Base-by-base conservation (phyloP, 2,888 invertebrate genomes). In the Ectobius pallidus region DNA sequence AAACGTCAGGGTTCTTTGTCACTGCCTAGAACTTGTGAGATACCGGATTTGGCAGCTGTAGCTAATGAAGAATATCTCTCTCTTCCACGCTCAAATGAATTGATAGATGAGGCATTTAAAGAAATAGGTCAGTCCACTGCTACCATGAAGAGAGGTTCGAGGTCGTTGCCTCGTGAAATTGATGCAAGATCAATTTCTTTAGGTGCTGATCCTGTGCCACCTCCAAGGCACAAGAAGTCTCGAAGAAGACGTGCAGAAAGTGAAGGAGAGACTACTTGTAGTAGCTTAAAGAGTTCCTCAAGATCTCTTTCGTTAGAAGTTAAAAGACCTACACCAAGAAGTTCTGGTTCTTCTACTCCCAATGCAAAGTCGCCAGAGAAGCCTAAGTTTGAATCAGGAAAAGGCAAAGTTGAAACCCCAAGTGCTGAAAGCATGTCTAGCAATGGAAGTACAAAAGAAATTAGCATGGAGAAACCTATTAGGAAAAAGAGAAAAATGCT, bases 401-500 rank as follows among this genome's bases (percentile, higher is more conserved):
- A n/a, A 27, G 49, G 20, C 2, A 39, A n/a, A 42, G 34, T 20
- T 30, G 62, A 58, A 7, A 61, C 42, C 25, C 30, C 27, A 27
- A 27, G 32, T 32, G 25, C 18, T 2, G 27, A 6, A 9, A 65
- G 30, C 4, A n/a, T 9, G 3, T 46, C 65, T 44, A 16, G 44
- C 16, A 46, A 27, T 18, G 44, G 27, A 22, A 22, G 1, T 2
- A n/a, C 6, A 2, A 62, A 62, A 62, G 69, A 69, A 20, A 42
- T n/a, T 22, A 49, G 25, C 61, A 20, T 44, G n/a, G 78, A 77
- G 25, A 76, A 75, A 72, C 78, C 79, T 39, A 69, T 79, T 61
- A 75, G 78, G 46, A 76, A 76, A 58, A 79, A 79, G 69, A 75
- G 79, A 20, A 77, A 77, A 71, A 74, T 77, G 58, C 76, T 79